Conservation (phyloP, 1,140 invertebrate species). For the Aphaenogaster rudis region DNA sequence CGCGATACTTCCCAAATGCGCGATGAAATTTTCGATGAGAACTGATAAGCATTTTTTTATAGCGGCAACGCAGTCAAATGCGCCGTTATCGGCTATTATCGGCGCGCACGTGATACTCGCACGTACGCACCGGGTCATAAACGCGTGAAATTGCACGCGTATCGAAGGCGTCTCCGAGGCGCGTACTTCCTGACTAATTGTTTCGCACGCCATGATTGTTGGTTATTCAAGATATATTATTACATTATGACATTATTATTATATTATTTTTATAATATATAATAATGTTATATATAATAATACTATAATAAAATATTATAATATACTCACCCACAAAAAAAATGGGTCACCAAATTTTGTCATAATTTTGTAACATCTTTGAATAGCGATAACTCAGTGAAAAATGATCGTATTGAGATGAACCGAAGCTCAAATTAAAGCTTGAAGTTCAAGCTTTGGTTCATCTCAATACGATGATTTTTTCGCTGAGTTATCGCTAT, state of each 20-base stretch:
- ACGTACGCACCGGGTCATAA: background rate
- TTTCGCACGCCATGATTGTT: background rate
- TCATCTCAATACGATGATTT: no score
- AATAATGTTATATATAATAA: no score
- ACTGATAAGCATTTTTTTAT: constrained; percentile 14
- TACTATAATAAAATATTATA: no score
- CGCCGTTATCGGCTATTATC: background rate
- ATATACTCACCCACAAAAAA: no score
- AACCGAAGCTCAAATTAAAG: no score
- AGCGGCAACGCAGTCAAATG: background rate
- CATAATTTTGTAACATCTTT: no score
- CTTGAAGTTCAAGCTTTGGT: no score
- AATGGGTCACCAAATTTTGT: no score
- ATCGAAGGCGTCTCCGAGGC: background rate
- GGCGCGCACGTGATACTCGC: background rate
- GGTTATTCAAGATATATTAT: background rate
- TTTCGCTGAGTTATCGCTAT: no score
- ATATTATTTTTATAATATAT: no score
- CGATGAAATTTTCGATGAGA: background rate
- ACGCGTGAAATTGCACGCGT: background rate
- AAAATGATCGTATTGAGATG: no score
- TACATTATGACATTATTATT: background rate
- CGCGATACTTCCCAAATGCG: background rate
- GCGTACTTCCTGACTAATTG: background rate
- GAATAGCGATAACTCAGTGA: no score